phyloP scores from a whole-genome alignment of 2,113 vertebrate species.

The Salvelinus sp. region DNA sequence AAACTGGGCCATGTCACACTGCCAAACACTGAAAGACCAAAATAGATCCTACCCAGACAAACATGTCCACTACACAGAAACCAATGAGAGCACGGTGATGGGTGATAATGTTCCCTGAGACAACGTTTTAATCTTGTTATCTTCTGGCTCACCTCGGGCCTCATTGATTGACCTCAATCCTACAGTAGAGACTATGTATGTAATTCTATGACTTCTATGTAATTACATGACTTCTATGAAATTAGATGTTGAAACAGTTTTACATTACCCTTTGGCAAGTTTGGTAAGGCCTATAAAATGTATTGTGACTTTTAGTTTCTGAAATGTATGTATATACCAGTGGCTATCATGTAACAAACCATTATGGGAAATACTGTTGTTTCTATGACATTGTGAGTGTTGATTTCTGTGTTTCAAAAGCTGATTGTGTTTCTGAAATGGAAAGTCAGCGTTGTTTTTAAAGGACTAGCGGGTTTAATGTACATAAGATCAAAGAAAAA shows the following conservation, averaged over 20 bases:
- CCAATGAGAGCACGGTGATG: constrained; percentile 7
- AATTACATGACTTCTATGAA: constrained; percentile 16
- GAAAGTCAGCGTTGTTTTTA: too few species aligned
- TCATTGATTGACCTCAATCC: constrained; percentile 63
- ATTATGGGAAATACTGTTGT: not conserved
- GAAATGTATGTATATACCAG: not conserved
- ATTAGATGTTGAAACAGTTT: not conserved
- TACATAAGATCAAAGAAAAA: too few species aligned
- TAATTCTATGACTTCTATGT: constrained; percentile 39
- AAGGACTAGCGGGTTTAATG: too few species aligned
- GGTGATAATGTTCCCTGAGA: constrained; percentile 14
- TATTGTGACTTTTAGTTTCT: not conserved
- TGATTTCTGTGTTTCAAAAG: not conserved
- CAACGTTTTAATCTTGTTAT: constrained; percentile 60
- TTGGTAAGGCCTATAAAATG: not conserved
- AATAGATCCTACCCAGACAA: too few species aligned
- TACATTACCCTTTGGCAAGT: not conserved
- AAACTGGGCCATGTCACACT: constrained; percentile 16
- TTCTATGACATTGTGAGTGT: not conserved
- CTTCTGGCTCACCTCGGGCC: constrained; percentile 34
- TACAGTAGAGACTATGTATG: constrained; percentile 15
- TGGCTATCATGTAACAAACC: not conserved
- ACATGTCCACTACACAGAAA: constrained; percentile 6
- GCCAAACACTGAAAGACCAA: too few species aligned
- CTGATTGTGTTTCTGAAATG: not conserved